Percentiles rank a stretch among this genome's conserved stretches.
Conservation (phyloP, 2,888 invertebrate species). For the Cyclophora albipunctata region DNA sequence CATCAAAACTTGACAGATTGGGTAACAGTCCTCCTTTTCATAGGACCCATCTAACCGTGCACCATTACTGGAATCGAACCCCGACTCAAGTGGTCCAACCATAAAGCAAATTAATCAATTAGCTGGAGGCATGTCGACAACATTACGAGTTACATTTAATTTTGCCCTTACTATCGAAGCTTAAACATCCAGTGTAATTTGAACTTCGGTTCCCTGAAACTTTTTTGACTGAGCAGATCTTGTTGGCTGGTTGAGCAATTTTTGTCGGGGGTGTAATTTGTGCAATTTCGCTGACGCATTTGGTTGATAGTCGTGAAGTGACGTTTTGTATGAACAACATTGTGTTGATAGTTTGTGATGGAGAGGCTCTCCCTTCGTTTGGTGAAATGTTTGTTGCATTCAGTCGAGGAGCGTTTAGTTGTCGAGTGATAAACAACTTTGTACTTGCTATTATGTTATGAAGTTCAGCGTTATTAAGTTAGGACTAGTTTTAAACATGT, state of each 20-base stretch:
- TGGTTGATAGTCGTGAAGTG: slow-evolving; percentile 51
- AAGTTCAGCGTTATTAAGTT: no score
- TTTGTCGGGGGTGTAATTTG: slow-evolving; percentile 53
- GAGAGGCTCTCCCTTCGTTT: slow-evolving; percentile 36
- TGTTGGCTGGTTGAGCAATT: slow-evolving; percentile 32
- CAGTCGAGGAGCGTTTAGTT: no score
- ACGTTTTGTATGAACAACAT: slow-evolving; percentile 43
- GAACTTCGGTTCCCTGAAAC: slow-evolving; percentile 19
- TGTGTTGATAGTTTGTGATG: slow-evolving; percentile 64
- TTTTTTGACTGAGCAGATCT: slow-evolving; percentile 25
- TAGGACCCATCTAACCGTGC: slow-evolving; percentile 56
- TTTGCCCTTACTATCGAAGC: slow-evolving; percentile 48
- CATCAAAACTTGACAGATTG: slow-evolving; percentile 70
- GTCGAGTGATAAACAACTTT: not conserved
- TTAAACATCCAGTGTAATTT: slow-evolving; percentile 28
- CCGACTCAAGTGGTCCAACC: slow-evolving; percentile 62
- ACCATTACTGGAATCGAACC: slow-evolving; percentile 58
- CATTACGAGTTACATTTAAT: slow-evolving; percentile 72
- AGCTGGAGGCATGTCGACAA: slow-evolving; percentile 72
- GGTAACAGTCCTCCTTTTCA: slow-evolving; percentile 60
- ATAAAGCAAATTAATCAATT: slow-evolving; percentile 77
- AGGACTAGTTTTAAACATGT: no score
- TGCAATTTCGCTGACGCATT: slow-evolving; percentile 70
- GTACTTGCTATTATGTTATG: not conserved
- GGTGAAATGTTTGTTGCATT: not conserved